Evolutionary conservation across 2,888 invertebrate species (phyloP), one percentile per base, ranked within the genome.

Genomic region (Phortica okadai): DNA sequence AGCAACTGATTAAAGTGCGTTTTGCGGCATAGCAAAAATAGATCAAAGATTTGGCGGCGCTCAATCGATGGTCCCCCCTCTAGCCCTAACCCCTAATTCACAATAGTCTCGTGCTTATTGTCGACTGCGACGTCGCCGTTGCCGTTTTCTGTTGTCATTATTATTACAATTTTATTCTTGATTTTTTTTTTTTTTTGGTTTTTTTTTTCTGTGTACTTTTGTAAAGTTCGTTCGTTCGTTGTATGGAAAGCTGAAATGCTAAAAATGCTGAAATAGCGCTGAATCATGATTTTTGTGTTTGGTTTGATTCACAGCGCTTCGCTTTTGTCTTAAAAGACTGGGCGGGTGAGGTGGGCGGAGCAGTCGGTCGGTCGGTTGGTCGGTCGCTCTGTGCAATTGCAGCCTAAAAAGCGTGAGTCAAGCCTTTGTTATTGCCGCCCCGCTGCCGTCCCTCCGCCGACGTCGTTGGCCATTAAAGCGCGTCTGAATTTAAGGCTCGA

Each of bases 41-140:
- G 85, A 85, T 88, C 88, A 85, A 87, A 83, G 85, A 87, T 85
- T 85, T 77, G 7, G 7, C 84, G 81, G 84, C 54, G 72, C 79
- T 85, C 77, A 16, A 62, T 59, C 59, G 59, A 21, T 59, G n/a
- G 59, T 16, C 21, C 21, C 21, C 21, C 21, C 21, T 21, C 21
- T 21, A 21, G 21, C 21, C 21, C 21, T 21, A 21, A 21, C 21
- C 21, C 21, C 21, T 21, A 21, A 21, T 21, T 21, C 21, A 21
- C 21, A 21, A 21, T 1, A 21, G 21, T 21, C 21, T 33, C 33
- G 4, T 33, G 33, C 33, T 33, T 33, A 33, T 16, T 59, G 59
- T 21, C 59, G 59, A n/a, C 16, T n/a, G n/a, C 59, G 21, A n/a
- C 16, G 21, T 5, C 21, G 25, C 6, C 42, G n/a, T n/a, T 5